Percentiles rank a stretch among this genome's conserved stretches.
phyloP scores from a whole-genome alignment of 2,888 invertebrate genomes.

The Phrixothrix hirtus region DNA sequence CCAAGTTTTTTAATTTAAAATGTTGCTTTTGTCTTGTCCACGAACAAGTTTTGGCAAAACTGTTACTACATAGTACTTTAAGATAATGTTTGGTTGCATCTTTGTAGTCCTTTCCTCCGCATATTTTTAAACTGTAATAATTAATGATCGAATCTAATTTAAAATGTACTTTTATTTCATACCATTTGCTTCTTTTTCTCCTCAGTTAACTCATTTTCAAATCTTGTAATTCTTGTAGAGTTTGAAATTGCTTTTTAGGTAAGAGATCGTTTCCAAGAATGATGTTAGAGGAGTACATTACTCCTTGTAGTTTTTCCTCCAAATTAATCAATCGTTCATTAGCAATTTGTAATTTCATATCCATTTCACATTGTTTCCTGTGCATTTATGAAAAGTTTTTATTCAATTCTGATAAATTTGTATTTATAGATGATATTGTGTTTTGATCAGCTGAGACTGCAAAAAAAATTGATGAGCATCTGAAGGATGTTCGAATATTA shows the following conservation, averaged over 20 bases:
- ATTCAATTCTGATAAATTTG: neutral
- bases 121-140: neutral
- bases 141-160: neutral
- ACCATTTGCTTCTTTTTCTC: neutral
- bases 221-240: neutral
- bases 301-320: neutral
- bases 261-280: neutral
- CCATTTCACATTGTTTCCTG: constrained; percentile 1
- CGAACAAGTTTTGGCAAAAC: neutral
- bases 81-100: neutral
- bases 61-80: neutral
- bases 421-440: neutral
- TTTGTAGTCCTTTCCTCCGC: neutral
- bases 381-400: neutral
- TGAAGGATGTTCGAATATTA: no score
- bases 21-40: no score
- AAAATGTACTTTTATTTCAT: neutral
- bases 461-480: no score
- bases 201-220: neutral
- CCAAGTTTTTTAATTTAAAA: no score
- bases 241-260: neutral
- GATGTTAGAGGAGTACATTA: neutral
- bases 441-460: neutral
- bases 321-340: neutral
- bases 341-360: neutral